A percentile compares a stretch with the other conserved stretches of the same genome.
Evolutionary conservation across 1,140 invertebrate species (phyloP).

Genomic region (Gonatopus flavifemur): DNA sequence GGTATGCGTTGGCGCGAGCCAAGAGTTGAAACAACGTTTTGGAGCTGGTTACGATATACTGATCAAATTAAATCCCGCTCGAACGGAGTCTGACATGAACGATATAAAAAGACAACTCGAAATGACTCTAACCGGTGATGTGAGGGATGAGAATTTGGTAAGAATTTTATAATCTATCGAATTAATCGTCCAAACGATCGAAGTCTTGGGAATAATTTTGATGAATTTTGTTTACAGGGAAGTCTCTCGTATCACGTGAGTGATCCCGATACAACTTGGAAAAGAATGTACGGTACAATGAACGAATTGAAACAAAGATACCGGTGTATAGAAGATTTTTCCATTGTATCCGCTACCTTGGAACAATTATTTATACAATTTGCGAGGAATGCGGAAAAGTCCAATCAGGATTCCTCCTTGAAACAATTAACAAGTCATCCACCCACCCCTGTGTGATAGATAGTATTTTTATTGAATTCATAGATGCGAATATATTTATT

Average conservation of each 20-base stretch:
- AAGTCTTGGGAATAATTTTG: background rate
- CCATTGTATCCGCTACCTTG: slow-evolving; percentile 51
- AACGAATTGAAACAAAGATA: slow-evolving; percentile 44
- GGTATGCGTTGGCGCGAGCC: slow-evolving; percentile 69
- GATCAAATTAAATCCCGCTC: slow-evolving; percentile 45
- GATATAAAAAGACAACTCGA: slow-evolving; percentile 45
- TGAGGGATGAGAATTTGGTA: slow-evolving; percentile 50
- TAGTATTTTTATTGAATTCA: slow-evolving; percentile 3
- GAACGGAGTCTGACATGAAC: slow-evolving; percentile 24
- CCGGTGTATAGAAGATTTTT: slow-evolving; percentile 50
- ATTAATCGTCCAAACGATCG: background rate
- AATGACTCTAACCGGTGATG: slow-evolving; percentile 40
- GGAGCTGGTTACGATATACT: slow-evolving; percentile 60
- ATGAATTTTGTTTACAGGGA: slow-evolving; percentile 32
- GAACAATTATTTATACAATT: slow-evolving; percentile 56
- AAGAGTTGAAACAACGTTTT: slow-evolving; percentile 67
- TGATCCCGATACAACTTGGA: slow-evolving; percentile 45
- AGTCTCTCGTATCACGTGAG: slow-evolving; percentile 51
- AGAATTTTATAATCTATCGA: slow-evolving; percentile 8
- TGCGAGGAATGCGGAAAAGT: slow-evolving; percentile 37
- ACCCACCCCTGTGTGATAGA: no score
- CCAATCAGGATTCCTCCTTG: background rate
- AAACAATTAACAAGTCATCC: background rate
- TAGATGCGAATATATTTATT: background rate
- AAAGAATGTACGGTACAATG: slow-evolving; percentile 51